Evolutionary conservation across 2,113 vertebrate genomes (phyloP).

Genomic region (Amazona guildingii): DNA sequence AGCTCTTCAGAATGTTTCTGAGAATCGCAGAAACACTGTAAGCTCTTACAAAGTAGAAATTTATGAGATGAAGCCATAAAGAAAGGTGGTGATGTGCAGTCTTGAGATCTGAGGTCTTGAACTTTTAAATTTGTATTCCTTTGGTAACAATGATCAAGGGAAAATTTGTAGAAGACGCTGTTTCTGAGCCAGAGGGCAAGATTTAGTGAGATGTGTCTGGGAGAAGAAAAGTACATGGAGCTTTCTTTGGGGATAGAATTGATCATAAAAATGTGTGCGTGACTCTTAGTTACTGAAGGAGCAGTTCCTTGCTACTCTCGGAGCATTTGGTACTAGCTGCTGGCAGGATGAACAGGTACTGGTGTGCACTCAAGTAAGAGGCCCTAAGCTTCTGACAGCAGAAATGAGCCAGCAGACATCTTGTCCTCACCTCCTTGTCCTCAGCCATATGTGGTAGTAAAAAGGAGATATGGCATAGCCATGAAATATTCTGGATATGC

Average conservation of each 20-base stretch:
- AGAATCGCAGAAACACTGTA: not conserved
- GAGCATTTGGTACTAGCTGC: not conserved
- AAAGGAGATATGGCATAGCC: not conserved
- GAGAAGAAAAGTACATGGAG: not conserved
- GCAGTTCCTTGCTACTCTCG: not conserved
- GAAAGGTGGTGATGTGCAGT: not conserved
- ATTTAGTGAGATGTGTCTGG: not conserved
- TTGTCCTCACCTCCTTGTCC: not conserved
- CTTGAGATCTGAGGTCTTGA: not conserved
- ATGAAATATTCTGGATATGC: not conserved
- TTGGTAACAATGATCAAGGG: not conserved
- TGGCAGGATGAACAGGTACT: not conserved
- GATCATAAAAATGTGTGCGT: not conserved
- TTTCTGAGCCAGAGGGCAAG: not conserved
- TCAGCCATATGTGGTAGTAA: too few species aligned
- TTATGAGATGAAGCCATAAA: not conserved
- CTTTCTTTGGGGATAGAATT: not conserved
- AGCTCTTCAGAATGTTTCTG: not conserved
- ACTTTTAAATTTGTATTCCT: not conserved
- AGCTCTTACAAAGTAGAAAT: not conserved
- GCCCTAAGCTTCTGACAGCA: not conserved
- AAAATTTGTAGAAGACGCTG: not conserved
- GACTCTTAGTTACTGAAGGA: not conserved
- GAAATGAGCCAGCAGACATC: not conserved
- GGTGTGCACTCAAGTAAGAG: accelerated